phyloP scores from a whole-genome alignment of 2,113 vertebrate genomes.

The Microtus pennsylvanicus region DNA sequence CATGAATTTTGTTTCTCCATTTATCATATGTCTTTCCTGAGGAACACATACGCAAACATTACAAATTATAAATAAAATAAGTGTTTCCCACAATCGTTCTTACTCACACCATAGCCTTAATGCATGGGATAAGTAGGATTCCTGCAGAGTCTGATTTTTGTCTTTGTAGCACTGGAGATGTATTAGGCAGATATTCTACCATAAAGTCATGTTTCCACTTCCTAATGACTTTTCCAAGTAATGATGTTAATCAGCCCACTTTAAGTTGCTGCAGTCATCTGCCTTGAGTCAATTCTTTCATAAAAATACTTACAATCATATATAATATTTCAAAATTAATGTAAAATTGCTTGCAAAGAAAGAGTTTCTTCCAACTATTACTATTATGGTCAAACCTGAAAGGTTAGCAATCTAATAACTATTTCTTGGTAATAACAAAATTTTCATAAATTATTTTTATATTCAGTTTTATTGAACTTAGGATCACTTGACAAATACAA shows the following conservation, averaged over 20 bases:
- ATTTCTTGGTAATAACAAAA: not conserved
- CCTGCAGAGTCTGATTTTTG: not conserved
- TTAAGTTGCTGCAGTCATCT: not conserved
- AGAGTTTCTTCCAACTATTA: not conserved
- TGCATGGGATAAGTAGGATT: not conserved
- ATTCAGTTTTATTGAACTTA: not conserved
- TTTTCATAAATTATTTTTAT: not conserved
- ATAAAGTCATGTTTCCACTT: not conserved
- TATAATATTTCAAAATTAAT: not conserved
- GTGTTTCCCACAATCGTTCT: not conserved
- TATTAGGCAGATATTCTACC: too few species aligned
- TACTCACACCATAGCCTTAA: not conserved
- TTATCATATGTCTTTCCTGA: not conserved
- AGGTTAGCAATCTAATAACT: not conserved
- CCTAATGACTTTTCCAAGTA: not conserved
- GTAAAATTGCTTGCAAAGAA: not conserved
- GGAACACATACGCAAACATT: not conserved
- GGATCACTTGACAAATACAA: not conserved
- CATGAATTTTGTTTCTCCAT: not conserved
- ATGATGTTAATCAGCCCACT: not conserved
- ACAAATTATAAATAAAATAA: not conserved
- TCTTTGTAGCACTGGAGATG: too few species aligned
- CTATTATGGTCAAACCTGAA: not conserved
- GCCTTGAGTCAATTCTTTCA: not conserved
- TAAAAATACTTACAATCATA: not conserved